These are phyloP conservation scores for Halesus radiatus DNA, from an alignment of 1,140 invertebrate genomes.

Conservation along the genomic window DNA sequence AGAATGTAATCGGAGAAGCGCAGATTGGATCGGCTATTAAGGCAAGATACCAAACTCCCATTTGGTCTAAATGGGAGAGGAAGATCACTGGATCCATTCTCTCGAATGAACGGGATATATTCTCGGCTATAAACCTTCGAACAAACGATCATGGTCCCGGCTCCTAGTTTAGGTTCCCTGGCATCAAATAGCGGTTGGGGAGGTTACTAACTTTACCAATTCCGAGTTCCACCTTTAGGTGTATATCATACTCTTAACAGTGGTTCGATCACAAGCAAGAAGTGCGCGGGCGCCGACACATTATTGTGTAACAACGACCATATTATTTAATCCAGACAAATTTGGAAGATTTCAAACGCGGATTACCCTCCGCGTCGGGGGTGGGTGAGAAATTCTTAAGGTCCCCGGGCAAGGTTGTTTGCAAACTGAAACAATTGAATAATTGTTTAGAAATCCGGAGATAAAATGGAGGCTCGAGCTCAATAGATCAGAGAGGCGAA, in stretches of 20 bases:
- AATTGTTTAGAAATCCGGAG: constrained; percentile 29
- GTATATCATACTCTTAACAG: constrained; percentile 44
- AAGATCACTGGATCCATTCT: constrained; percentile 34
- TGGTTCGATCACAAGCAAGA: constrained; percentile 35
- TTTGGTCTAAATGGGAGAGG: constrained; percentile 17
- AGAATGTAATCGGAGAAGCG: background rate
- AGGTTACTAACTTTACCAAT: constrained; percentile 43
- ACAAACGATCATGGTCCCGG: constrained; percentile 25
- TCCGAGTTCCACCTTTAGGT: constrained; percentile 42
- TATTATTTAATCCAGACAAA: constrained; percentile 45
- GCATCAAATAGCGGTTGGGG: constrained; percentile 12
- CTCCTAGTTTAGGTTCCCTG: background rate
- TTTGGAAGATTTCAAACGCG: constrained; percentile 38
- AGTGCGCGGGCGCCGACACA: constrained; percentile 20
- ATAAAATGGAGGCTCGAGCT: constrained; percentile 28
- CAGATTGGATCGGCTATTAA: background rate
- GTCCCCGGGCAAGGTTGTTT: constrained; percentile 14
- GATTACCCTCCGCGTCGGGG: constrained; percentile 21
- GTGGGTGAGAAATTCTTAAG: constrained; percentile 35
- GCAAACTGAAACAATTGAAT: constrained; percentile 41
- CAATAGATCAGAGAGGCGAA: constrained; percentile 14
- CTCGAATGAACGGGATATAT: constrained; percentile 27
- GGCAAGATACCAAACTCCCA: constrained; percentile 23
- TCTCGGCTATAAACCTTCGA: constrained; percentile 33
- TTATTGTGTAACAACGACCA: constrained; percentile 46